These are phyloP conservation scores for Colinus virginianus DNA, from an alignment of 2,113 vertebrate genomes.

Conservation along the genomic window DNA sequence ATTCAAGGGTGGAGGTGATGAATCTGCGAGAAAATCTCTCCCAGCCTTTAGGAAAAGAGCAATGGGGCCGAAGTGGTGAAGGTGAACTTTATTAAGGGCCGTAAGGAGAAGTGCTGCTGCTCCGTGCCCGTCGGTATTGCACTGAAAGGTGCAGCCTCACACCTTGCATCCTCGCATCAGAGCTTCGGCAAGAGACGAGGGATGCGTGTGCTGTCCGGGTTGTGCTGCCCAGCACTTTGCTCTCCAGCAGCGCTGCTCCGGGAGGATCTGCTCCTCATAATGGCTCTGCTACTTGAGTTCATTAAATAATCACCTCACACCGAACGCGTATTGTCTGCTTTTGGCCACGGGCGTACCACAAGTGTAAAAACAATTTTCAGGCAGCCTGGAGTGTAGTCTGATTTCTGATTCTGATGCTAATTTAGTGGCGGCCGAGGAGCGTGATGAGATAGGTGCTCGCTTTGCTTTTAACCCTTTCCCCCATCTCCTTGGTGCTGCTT, in stretches of 20 bases:
- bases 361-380: conserved; percentile 40
- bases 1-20: conserved; percentile 54
- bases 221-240: neutral
- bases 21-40: conserved; percentile 48
- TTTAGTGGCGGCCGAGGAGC: conserved; percentile 31
- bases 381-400: conserved; percentile 43
- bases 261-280: conserved; percentile 37
- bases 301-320: conserved; percentile 61
- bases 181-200: neutral
- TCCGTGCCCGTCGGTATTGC: neutral
- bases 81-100: conserved; percentile 58
- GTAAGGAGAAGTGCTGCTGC: conserved; percentile 2
- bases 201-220: neutral
- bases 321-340: neutral
- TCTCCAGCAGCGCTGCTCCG: neutral
- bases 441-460: conserved; percentile 35
- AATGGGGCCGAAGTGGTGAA: conserved; percentile 33
- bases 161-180: neutral
- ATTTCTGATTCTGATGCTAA: conserved; percentile 35
- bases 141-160: neutral
- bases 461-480: conserved; percentile 64
- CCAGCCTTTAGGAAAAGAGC: conserved; percentile 32
- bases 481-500: neutral
- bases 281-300: conserved; percentile 64
- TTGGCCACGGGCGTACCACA: conserved; percentile 10